Evolutionary conservation across 1,140 invertebrate species (phyloP).

Genomic region (Polypedilum vanderplanki): DNA sequence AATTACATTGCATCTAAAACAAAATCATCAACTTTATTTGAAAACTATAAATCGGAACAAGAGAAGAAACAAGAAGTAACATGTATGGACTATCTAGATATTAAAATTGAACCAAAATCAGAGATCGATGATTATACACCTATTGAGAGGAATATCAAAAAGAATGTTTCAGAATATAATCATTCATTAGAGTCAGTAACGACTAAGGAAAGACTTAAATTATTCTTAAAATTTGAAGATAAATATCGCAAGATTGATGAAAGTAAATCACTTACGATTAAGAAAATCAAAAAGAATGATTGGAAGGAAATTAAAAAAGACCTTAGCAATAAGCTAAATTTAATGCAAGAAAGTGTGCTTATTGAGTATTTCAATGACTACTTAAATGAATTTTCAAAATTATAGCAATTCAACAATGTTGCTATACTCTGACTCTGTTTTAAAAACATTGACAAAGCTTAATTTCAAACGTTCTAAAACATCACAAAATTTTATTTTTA

Average conservation of each 20-base stretch:
- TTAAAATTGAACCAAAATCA: not conserved
- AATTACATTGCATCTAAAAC: not conserved
- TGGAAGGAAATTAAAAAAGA: constrained; percentile 13
- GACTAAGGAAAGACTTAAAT: not conserved
- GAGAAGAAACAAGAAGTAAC: not conserved
- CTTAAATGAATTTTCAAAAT: not conserved
- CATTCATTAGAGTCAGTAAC: not conserved
- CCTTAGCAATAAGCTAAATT: not conserved
- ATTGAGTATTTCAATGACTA: not conserved
- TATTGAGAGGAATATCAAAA: not conserved
- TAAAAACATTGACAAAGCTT: no score
- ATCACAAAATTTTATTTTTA: no score
- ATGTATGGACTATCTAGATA: not conserved
- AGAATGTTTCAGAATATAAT: not conserved
- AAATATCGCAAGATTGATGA: not conserved
- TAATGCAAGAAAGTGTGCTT: not conserved
- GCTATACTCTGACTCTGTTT: no score
- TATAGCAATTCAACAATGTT: no score
- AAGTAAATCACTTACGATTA: not conserved
- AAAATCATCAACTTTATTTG: not conserved
- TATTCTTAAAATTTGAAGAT: not conserved
- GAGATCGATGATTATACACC: not conserved
- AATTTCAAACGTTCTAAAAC: no score
- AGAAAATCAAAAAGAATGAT: not conserved
- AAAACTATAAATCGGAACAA: not conserved